A percentile compares a stretch with the other conserved stretches of the same genome.
Evolutionary conservation across 2,113 vertebrate genomes (phyloP).

Genomic region (Bufo gargarizans): DNA sequence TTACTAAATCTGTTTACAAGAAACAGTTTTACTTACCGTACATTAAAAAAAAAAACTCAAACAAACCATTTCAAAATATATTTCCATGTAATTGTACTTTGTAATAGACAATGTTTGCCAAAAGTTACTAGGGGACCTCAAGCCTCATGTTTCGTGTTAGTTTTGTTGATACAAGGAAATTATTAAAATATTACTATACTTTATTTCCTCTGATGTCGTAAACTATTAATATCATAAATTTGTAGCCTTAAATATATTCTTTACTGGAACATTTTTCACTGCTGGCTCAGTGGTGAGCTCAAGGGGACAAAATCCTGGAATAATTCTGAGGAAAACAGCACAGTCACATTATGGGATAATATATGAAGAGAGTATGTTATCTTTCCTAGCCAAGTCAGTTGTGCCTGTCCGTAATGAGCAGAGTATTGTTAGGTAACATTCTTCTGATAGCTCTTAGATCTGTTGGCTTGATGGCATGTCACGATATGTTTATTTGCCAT

Average conservation of each 20-base stretch:
- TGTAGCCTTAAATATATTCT: not conserved
- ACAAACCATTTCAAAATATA: not conserved
- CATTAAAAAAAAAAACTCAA: not conserved
- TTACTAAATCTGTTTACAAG: not conserved
- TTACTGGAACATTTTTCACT: not conserved
- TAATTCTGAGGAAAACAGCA: not conserved
- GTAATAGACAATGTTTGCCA: not conserved
- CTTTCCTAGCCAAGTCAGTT: not conserved
- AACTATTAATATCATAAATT: slow-evolving; percentile 32
- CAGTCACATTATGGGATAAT: not conserved
- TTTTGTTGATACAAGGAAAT: not conserved
- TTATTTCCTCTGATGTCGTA: slow-evolving; percentile 11
- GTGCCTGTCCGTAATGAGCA: not conserved
- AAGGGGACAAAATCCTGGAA: not conserved
- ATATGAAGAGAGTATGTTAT: not conserved
- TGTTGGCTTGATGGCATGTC: not conserved
- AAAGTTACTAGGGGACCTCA: not conserved
- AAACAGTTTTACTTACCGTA: not conserved
- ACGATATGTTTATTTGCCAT: slow-evolving; percentile 28
- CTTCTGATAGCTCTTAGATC: not conserved
- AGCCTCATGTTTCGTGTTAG: slow-evolving; percentile 1
- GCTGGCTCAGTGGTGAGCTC: not conserved
- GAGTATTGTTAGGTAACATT: not conserved
- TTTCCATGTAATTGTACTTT: not conserved
- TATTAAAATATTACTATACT: not conserved